phyloP scores from a whole-genome alignment of 2,888 invertebrate genomes.

The Andrena hattorfiana region DNA sequence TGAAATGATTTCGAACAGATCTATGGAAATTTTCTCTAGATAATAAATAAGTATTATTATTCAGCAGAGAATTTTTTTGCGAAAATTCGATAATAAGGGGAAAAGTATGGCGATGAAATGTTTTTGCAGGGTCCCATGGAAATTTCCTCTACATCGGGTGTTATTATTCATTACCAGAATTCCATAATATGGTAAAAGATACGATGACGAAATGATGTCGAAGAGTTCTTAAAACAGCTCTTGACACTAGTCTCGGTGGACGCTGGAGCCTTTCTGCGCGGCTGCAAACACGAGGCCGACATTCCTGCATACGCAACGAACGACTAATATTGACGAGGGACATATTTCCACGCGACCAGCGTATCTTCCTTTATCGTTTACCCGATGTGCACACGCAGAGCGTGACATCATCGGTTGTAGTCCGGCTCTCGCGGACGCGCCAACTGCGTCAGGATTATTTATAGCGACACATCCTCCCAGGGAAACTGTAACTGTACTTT shows the following conservation, averaged over 20 bases:
- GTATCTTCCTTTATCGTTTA: slow-evolving; percentile 13
- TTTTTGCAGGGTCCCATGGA: too few relatives aligned
- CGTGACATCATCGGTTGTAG: slow-evolving; percentile 46
- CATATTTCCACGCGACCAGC: slow-evolving; percentile 34
- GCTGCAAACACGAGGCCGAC: background rate
- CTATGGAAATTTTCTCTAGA: too few relatives aligned
- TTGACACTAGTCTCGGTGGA: background rate
- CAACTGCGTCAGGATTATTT: slow-evolving; percentile 53
- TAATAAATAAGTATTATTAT: too few relatives aligned
- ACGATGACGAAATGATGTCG: too few relatives aligned
- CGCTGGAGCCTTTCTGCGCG: background rate
- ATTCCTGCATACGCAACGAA: slow-evolving; percentile 23
- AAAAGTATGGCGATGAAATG: too few relatives aligned
- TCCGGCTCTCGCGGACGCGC: slow-evolving; percentile 6
- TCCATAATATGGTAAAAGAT: too few relatives aligned
- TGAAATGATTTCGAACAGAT: too few relatives aligned
- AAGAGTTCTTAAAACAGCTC: too few relatives aligned
- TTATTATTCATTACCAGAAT: too few relatives aligned
- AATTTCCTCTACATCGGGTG: too few relatives aligned
- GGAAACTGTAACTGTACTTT: slow-evolving; percentile 39
- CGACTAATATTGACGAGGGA: slow-evolving; percentile 46
- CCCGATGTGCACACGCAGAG: slow-evolving; percentile 3
- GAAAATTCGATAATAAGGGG: too few relatives aligned
- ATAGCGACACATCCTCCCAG: slow-evolving; percentile 18
- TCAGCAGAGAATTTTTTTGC: too few relatives aligned